phyloP scores from a whole-genome alignment of 2,797 vertebrate genomes.

The Lates japonicus region DNA sequence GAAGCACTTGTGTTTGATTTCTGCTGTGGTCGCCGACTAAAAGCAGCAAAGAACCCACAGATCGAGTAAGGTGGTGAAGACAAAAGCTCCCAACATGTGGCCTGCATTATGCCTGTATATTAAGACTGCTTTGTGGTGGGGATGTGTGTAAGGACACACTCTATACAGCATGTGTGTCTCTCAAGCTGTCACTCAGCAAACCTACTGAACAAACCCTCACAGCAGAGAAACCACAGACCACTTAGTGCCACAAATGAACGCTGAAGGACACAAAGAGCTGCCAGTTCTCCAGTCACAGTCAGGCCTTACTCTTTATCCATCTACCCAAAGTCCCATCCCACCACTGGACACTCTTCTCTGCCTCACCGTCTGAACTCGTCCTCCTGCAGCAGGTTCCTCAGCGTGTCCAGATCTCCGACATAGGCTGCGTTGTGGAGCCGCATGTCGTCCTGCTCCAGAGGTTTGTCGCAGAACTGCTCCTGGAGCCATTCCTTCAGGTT shows the following conservation, averaged over 20 bases:
- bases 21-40: not conserved
- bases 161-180: constrained; percentile 3
- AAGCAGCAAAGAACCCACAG: not conserved
- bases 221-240: constrained; percentile 48
- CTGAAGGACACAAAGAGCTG: constrained; percentile 5
- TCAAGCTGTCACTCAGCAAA: constrained; percentile 34
- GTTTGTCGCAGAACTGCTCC: constrained; percentile 95
- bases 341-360: not conserved
- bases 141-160: constrained; percentile 8
- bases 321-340: not conserved
- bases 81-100: constrained; percentile 3
- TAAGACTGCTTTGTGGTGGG: constrained; percentile 7
- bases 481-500: constrained; percentile 96
- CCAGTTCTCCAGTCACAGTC: constrained; percentile 1
- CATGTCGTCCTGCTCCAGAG: constrained; percentile 92
- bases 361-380: constrained; percentile 90
- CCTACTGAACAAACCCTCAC: constrained; percentile 15
- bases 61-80: not conserved
- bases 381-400: constrained; percentile 90
- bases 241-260: constrained; percentile 22
- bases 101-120: not conserved
- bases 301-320: not conserved
- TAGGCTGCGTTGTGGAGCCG: constrained; percentile 94
- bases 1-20: not conserved
- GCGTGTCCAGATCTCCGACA: constrained; percentile 92